Evolutionary conservation across 2,797 vertebrate genomes (phyloP), one percentile per base, ranked within the genome.

Genomic region (Tarsius wallacei): DNA sequence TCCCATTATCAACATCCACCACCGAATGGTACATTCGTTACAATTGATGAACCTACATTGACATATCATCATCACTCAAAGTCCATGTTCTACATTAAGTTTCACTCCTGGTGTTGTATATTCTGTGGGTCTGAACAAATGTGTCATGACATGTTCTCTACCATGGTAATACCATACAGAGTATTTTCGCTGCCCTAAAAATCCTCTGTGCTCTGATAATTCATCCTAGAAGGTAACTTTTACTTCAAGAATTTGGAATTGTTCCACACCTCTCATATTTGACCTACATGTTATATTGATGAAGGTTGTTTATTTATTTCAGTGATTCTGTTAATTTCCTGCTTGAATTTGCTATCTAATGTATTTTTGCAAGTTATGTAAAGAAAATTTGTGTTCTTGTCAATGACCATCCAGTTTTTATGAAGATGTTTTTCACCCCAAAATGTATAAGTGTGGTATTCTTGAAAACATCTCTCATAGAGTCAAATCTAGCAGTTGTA

Each of bases 381-480:
- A 31, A 57, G n/a, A 63, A 91, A 26, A 53, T 78, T 26, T 76
- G 2, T 91, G n/a, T 66, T 90, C 15, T 80, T 94, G 66, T 59
- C 42, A 89, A 64, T 36, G 61, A 51, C 24, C n/a, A 53, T 59
- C n/a, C 55, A 90, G 12, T 66, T 94, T 88, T 73, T 71, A 80
- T 53, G 86, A 92, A 77, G 4, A 31, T 70, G 21, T 26, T 96
- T 83, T 96, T 94, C 59, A 81, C 57, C 66, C 22, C 77, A 16
- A 88, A 86, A 91, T 36, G 15, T 70, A 47, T 77, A 91, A 77
- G 77, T 61, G 16, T 51, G 33, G 4, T 78, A 68, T 86, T 73
- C 10, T 71, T 95, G 24, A 81, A 53, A 84, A 77, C 26, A 24
- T 81, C 15, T 80, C 53, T 63, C 31, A 33, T 19, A 16, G 17